These are phyloP conservation scores for Drosophila imparisetae DNA, from an alignment of 2,888 invertebrate species.

Conservation along the genomic window DNA sequence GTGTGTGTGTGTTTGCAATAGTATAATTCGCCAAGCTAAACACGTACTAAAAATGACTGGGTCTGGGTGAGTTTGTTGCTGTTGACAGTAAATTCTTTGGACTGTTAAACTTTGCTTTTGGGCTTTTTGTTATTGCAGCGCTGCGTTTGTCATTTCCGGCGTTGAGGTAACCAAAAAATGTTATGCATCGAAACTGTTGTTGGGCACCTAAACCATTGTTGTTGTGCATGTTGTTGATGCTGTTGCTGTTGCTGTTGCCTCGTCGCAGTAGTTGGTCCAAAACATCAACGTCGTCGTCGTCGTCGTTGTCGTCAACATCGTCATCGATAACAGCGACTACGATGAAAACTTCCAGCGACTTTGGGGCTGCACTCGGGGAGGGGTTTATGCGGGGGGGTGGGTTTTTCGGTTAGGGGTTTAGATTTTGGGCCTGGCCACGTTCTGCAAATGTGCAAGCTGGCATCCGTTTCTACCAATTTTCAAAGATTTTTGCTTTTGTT, in stretches of 20 bases:
- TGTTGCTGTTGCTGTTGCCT: conserved; percentile 28
- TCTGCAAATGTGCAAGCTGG: conserved; percentile 81
- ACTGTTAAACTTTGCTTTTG: conserved; percentile 40
- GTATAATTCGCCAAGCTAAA: conserved; percentile 40
- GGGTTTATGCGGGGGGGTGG: not conserved
- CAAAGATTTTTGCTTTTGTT: conserved; percentile 78
- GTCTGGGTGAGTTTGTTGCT: conserved; percentile 9
- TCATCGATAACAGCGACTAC: conserved; percentile 66
- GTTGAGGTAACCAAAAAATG: conserved; percentile 77
- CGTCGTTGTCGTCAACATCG: conserved; percentile 56
- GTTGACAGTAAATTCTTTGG: conserved; percentile 45
- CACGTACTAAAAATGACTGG: conserved; percentile 4
- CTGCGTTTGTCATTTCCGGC: conserved; percentile 75
- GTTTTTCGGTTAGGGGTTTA: not conserved
- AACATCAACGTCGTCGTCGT: conserved; percentile 26
- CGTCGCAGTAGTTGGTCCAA: conserved; percentile 9
- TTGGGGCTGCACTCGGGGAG: conserved; percentile 28
- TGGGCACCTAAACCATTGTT: not conserved
- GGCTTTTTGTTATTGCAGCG: conserved; percentile 1
- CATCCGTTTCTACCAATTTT: conserved; percentile 78
- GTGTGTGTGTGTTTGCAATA: conserved; percentile 2
- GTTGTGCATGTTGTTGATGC: conserved; percentile 13
- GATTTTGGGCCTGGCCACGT: conserved; percentile 60
- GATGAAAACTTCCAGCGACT: conserved; percentile 63
- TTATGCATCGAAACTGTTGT: conserved; percentile 68